These are phyloP conservation scores for Alitta virens DNA, from an alignment of 2,888 invertebrate genomes.

Conservation along the genomic window DNA sequence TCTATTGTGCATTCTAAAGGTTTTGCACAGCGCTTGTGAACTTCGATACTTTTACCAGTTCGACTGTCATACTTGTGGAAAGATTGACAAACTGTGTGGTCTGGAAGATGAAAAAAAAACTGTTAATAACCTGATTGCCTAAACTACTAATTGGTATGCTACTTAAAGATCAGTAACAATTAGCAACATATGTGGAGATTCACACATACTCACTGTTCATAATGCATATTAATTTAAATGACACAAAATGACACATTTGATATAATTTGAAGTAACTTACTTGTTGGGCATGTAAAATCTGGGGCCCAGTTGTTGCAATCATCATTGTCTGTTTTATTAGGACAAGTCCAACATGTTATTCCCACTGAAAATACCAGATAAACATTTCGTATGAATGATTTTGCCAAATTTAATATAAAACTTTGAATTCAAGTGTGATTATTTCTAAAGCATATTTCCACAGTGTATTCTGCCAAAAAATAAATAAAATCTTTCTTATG, in stretches of 20 bases:
- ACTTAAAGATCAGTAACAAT: no score
- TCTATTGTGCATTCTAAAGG: slow-evolving; percentile 61
- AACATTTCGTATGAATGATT: background rate
- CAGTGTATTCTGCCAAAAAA: no score
- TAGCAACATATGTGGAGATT: no score
- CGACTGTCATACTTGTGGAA: slow-evolving; percentile 28
- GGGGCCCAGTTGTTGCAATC: slow-evolving; percentile 40
- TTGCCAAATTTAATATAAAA: background rate
- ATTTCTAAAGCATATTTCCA: no score
- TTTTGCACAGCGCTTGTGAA: slow-evolving; percentile 67
- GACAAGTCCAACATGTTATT: slow-evolving; percentile 37
- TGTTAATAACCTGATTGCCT: no score
- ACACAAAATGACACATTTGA: no score
- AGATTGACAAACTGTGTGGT: slow-evolving; percentile 33
- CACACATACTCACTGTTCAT: no score
- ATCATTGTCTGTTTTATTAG: slow-evolving; percentile 30
- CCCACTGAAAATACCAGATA: slow-evolving; percentile 19
- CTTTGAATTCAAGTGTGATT: no score
- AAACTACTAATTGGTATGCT: no score
- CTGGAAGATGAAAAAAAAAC: slow-evolving; percentile 17
- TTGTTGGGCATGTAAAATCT: slow-evolving; percentile 29
- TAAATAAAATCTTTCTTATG: no score
- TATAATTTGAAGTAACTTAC: slow-evolving; percentile 1
- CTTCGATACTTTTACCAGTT: slow-evolving; percentile 64
- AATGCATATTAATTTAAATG: no score